Percentiles rank a stretch among this genome's conserved stretches.
phyloP scores from a whole-genome alignment of 2,797 vertebrate genomes.

The Falco cherrug region DNA sequence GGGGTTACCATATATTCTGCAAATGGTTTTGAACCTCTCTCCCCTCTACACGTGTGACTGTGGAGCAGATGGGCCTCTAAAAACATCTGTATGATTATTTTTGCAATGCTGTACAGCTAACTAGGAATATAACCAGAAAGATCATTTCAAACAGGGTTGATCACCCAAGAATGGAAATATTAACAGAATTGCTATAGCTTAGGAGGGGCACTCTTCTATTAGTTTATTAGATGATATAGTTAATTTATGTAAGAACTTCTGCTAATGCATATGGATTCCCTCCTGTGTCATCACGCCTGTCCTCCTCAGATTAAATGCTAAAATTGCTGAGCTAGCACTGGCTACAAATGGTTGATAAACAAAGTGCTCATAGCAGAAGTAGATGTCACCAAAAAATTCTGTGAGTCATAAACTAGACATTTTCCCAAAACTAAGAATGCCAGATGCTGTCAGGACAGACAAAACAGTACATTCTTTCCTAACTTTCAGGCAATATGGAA shows the following conservation, averaged over 20 bases:
- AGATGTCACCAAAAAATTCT: not conserved
- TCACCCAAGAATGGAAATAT: not conserved
- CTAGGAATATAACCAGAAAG: not conserved
- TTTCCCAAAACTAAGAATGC: not conserved
- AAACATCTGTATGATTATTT: not conserved
- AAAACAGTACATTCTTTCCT: not conserved
- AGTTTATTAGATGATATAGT: too few relatives aligned
- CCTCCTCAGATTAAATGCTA: not conserved
- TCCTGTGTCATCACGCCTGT: not conserved
- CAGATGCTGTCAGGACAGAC: not conserved
- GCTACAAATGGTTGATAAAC: not conserved
- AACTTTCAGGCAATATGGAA: not conserved
- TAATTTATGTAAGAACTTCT: not conserved
- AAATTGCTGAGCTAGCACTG: not conserved
- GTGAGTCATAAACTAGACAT: not conserved
- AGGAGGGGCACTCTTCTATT: not conserved
- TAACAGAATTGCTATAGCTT: not conserved
- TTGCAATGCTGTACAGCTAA: not conserved
- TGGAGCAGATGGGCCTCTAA: not conserved
- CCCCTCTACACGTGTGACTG: not conserved
- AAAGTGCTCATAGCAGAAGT: not conserved
- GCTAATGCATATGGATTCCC: not conserved
- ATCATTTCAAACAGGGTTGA: not conserved
- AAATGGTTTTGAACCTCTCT: not conserved
- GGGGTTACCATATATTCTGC: not conserved